Evolutionary conservation across 2,888 invertebrate species (phyloP).

Genomic region (Embidobia sp.): DNA sequence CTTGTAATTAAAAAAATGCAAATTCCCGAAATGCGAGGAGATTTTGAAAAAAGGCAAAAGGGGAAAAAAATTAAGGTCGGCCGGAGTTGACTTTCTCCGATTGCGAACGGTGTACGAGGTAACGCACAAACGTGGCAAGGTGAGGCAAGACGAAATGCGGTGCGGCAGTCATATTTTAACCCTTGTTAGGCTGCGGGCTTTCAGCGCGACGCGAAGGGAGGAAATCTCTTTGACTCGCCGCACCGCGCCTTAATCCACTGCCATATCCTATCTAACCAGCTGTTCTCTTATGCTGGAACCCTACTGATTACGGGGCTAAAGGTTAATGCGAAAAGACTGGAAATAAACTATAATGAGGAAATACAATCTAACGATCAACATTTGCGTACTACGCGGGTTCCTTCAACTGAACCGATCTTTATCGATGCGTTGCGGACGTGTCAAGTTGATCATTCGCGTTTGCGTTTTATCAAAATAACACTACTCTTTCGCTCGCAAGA

Average conservation of each 20-base stretch:
- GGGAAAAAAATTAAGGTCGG: conserved; percentile 38
- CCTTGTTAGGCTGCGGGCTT: conserved; percentile 79
- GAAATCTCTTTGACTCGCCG: conserved; percentile 80
- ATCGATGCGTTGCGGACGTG: background rate
- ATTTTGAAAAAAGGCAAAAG: background rate
- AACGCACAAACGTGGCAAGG: conserved; percentile 59
- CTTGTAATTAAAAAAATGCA: conserved; percentile 33
- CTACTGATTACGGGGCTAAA: conserved; percentile 69
- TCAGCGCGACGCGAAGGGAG: conserved; percentile 75
- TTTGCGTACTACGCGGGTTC: conserved; percentile 42
- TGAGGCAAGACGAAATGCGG: conserved; percentile 69
- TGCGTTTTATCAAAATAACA: too few relatives aligned
- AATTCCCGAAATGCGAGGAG: conserved; percentile 1
- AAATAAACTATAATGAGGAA: conserved; percentile 69
- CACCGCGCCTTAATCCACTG: conserved; percentile 77
- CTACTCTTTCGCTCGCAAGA: too few relatives aligned
- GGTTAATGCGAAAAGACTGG: conserved; percentile 67
- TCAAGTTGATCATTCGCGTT: too few relatives aligned
- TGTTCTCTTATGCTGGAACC: conserved; percentile 71
- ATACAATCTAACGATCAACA: conserved; percentile 62
- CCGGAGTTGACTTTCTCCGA: conserved; percentile 46
- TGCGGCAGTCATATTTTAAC: conserved; percentile 79
- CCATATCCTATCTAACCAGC: conserved; percentile 78
- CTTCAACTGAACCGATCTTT: too few relatives aligned
- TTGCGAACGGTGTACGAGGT: conserved; percentile 52